phyloP scores from a whole-genome alignment of 2,113 vertebrate genomes.

The Plestiodon gilberti region DNA sequence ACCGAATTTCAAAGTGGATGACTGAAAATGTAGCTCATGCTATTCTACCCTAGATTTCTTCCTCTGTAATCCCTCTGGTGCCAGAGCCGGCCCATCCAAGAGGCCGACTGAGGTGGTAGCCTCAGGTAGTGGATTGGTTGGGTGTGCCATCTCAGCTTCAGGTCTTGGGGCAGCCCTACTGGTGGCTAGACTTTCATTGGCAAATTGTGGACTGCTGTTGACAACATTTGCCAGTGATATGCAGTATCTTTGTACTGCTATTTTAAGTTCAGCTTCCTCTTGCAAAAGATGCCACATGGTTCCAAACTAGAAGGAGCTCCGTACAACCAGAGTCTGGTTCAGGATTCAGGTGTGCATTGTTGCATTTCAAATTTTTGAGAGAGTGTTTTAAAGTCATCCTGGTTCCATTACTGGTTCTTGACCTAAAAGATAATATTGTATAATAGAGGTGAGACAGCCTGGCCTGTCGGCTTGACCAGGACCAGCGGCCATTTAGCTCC shows the following conservation, averaged over 20 bases:
- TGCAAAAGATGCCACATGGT: background rate
- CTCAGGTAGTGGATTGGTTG: too few relatives aligned
- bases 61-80: background rate
- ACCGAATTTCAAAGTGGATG: slow-evolving; percentile 55
- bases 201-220: background rate
- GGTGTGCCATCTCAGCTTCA: too few relatives aligned
- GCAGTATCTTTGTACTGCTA: background rate
- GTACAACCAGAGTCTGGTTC: background rate
- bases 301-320: background rate
- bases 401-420: background rate
- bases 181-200: background rate
- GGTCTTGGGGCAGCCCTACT: too few relatives aligned
- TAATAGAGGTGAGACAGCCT: too few relatives aligned
- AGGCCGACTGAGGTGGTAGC: too few relatives aligned
- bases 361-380: background rate
- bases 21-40: slow-evolving; percentile 52
- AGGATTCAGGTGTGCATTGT: background rate
- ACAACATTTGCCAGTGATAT: background rate
- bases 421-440: background rate
- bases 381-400: background rate
- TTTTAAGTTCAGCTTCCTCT: background rate
- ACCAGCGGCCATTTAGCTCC: too few relatives aligned
- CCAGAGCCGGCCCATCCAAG: too few relatives aligned
- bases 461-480: too few relatives aligned
- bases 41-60: slow-evolving; percentile 17